phyloP scores from a whole-genome alignment of 2,888 invertebrate species.

The Bedellia somnulentella region DNA sequence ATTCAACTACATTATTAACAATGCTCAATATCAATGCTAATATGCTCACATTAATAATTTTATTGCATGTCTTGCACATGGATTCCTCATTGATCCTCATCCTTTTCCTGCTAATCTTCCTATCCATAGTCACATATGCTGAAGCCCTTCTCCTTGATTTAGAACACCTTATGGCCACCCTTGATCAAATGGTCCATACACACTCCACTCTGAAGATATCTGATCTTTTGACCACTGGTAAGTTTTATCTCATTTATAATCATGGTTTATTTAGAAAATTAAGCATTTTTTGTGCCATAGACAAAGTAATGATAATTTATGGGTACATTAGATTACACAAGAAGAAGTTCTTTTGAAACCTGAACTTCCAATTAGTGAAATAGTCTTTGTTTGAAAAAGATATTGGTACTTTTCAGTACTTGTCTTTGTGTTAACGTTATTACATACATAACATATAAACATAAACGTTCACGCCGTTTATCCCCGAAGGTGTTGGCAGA shows the following conservation, averaged over 20 bases:
- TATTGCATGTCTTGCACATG: slow-evolving; percentile 61
- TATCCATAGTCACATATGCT: slow-evolving; percentile 47
- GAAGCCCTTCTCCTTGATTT: slow-evolving; percentile 58
- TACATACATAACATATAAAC: too few species aligned
- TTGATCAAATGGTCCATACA: slow-evolving; percentile 60
- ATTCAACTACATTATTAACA: too few species aligned
- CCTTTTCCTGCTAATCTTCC: slow-evolving; percentile 32
- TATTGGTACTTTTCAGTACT: too few species aligned
- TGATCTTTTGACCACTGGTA: slow-evolving; percentile 52
- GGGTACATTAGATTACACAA: too few species aligned
- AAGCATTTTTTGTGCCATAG: neutral
- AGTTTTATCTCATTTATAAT: slow-evolving; percentile 21
- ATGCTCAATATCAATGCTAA: too few species aligned
- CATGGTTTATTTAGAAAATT: neutral
- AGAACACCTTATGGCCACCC: slow-evolving; percentile 59
- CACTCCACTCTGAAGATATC: slow-evolving; percentile 56
- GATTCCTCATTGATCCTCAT: slow-evolving; percentile 34
- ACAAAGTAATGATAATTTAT: too few species aligned
- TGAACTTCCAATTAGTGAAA: too few species aligned
- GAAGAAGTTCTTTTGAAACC: too few species aligned
- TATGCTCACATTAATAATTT: slow-evolving; percentile 13
- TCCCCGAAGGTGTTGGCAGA: too few species aligned
- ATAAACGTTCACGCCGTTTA: too few species aligned
- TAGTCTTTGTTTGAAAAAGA: too few species aligned
- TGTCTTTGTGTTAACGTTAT: too few species aligned